These are phyloP conservation scores for Indicator maculatus DNA, from an alignment of 2,113 vertebrate species.

Conservation along the genomic window DNA sequence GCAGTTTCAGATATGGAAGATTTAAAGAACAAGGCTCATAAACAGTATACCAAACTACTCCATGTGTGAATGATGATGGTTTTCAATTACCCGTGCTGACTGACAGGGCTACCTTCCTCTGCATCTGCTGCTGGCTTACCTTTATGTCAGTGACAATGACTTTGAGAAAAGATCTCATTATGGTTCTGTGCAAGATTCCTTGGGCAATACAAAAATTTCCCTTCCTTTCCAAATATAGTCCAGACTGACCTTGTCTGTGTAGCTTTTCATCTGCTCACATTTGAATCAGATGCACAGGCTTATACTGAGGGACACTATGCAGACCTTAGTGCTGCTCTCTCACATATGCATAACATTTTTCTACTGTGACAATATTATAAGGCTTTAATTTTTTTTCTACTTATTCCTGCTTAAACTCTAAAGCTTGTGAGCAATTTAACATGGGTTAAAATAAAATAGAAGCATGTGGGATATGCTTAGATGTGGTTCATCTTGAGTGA, in stretches of 20 bases:
- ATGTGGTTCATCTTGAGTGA: not conserved
- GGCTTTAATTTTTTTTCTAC: not conserved
- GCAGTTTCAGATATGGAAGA: not conserved
- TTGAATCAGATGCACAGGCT: not conserved
- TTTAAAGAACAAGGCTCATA: not conserved
- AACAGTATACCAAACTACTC: not conserved
- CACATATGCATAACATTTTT: not conserved
- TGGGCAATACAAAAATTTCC: accelerated
- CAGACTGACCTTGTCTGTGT: not conserved
- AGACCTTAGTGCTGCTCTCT: not conserved
- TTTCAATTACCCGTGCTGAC: not conserved
- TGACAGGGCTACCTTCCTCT: not conserved
- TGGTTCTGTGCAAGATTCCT: not conserved
- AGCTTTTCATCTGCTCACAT: not conserved
- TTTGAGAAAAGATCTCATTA: not conserved
- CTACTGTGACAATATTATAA: not conserved
- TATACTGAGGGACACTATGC: not conserved
- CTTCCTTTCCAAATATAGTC: not conserved
- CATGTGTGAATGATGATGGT: not conserved
- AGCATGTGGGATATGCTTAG: not conserved
- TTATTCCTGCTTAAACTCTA: not conserved
- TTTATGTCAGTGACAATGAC: not conserved
- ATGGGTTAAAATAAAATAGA: not conserved
- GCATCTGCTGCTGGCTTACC: not conserved
- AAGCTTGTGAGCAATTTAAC: not conserved